phyloP scores from a whole-genome alignment of 2,797 vertebrate species.

The Oreonectes daqikongensis region DNA sequence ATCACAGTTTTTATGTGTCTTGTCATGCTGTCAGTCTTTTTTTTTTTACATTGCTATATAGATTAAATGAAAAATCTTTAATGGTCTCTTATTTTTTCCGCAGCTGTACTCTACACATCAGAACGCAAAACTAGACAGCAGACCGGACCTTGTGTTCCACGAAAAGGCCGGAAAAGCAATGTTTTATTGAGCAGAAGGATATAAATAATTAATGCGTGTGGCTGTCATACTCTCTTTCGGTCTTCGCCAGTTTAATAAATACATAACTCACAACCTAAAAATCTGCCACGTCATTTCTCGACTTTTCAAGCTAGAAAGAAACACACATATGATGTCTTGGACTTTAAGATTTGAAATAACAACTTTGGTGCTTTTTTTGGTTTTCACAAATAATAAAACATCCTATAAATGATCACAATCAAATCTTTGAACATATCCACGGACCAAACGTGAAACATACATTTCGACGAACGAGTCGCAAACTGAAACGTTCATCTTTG shows the following conservation, averaged over 20 bases:
- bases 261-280: background rate
- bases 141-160: slow-evolving; percentile 1
- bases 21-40: no score
- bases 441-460: slow-evolving; percentile 12
- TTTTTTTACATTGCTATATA: no score
- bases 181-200: slow-evolving; percentile 31
- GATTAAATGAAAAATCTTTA: no score
- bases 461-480: slow-evolving; percentile 26
- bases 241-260: slow-evolving; percentile 3
- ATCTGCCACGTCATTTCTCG: no score
- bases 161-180: slow-evolving; percentile 13
- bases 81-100: no score
- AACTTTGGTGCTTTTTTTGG: no score
- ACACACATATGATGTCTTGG: background rate
- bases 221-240: slow-evolving; percentile 1
- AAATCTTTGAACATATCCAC: background rate
- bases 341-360: no score
- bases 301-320: no score
- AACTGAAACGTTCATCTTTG: slow-evolving; percentile 39
- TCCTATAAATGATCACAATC: background rate
- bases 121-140: background rate
- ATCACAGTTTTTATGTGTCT: no score
- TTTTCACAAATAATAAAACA: no score
- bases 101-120: no score
- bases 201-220: slow-evolving; percentile 35